A percentile compares a stretch with the other conserved stretches of the same genome.
Conservation (phyloP, 2,888 invertebrate genomes). For the Andrena bicolor region DNA sequence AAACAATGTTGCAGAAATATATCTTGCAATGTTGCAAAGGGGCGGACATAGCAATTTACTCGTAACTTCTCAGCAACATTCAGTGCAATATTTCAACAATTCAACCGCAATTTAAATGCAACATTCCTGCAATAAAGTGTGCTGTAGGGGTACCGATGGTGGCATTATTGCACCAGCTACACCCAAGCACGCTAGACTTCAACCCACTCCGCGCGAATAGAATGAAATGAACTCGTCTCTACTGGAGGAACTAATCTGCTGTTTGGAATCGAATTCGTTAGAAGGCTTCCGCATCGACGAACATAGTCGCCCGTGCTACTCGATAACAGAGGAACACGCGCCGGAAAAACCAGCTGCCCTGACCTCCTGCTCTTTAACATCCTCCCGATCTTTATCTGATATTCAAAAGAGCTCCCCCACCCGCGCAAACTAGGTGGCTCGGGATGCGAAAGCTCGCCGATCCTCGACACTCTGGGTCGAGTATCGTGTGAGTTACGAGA, state of each 20-base stretch:
- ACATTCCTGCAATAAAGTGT: too few species aligned
- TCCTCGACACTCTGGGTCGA: conserved; percentile 32
- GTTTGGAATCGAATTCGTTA: conserved; percentile 32
- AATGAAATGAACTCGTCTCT: too few species aligned
- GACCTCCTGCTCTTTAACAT: conserved; percentile 38
- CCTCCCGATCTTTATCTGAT: conserved; percentile 64
- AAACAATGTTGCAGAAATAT: too few species aligned
- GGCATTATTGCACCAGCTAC: too few species aligned
- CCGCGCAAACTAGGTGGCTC: not conserved
- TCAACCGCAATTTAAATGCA: too few species aligned
- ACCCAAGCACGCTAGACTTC: not conserved
- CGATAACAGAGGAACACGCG: not conserved
- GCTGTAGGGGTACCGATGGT: too few species aligned
- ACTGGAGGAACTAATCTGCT: not conserved
- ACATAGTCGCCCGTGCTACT: not conserved
- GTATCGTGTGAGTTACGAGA: conserved; percentile 41
- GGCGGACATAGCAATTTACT: too few species aligned
- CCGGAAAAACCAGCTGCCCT: conserved; percentile 10
- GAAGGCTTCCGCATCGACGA: conserved; percentile 3
- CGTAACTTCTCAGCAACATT: too few species aligned
- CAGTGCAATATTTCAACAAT: too few species aligned
- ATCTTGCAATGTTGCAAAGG: too few species aligned
- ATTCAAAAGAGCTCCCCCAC: conserved; percentile 59
- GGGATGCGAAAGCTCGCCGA: conserved; percentile 22
- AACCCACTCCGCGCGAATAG: not conserved